These are phyloP conservation scores for Echinarachnius parma DNA, from an alignment of 53 echinoderm and acorn worm genomes.

Conservation along the genomic window DNA sequence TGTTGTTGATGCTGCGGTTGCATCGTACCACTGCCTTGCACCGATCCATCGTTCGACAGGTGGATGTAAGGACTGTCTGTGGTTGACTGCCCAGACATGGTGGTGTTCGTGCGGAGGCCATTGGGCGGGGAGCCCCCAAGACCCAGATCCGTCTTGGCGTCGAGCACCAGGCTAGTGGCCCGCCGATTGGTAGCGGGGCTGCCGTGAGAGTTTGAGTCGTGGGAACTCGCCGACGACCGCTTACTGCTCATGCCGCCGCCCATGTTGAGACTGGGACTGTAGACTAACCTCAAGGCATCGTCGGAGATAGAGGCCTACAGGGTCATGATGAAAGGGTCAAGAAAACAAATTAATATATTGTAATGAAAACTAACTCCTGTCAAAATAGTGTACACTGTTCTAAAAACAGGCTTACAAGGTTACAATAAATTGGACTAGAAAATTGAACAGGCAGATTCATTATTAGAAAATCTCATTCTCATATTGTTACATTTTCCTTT, in stretches of 20 bases:
- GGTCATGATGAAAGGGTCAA: too few species aligned
- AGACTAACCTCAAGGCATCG: constrained; percentile 45
- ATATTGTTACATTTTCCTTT: too few species aligned
- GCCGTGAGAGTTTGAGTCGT: constrained; percentile 35
- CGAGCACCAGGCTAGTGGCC: constrained; percentile 23
- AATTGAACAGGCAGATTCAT: too few species aligned
- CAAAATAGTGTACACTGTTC: too few species aligned
- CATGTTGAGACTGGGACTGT: constrained; percentile 43
- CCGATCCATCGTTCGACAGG: constrained; percentile 77
- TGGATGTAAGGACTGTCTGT: constrained; percentile 72
- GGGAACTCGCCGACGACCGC: constrained; percentile 29
- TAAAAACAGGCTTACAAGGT: too few species aligned
- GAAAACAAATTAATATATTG: too few species aligned
- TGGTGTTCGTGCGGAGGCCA: constrained; percentile 38
- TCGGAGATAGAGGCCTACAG: constrained; percentile 15
- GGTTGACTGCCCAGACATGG: constrained; percentile 36
- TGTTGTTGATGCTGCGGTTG: background rate
- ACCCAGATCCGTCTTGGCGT: constrained; percentile 31
- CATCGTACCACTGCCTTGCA: constrained; percentile 47
- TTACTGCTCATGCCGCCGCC: constrained; percentile 25
- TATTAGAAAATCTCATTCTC: too few species aligned
- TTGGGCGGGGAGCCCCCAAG: constrained; percentile 49
- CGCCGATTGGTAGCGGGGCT: constrained; percentile 40
- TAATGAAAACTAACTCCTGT: too few species aligned
- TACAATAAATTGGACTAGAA: too few species aligned